Evolutionary conservation across 2,888 invertebrate species (phyloP).

Genomic region (Lasiommata megera): DNA sequence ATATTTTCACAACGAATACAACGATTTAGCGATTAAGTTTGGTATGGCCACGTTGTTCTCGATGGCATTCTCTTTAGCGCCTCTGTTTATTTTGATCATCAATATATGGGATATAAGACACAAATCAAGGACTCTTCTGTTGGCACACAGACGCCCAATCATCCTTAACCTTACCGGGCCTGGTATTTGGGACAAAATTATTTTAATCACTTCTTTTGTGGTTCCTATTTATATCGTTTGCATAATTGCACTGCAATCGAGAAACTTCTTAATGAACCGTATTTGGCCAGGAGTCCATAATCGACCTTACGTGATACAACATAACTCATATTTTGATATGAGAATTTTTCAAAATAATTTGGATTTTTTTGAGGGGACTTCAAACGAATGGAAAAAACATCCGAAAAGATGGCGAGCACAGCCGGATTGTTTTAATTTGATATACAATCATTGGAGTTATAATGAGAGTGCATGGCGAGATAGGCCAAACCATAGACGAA

Average conservation of each 20-base stretch:
- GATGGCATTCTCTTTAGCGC: conserved; percentile 6
- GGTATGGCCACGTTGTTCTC: conserved; percentile 10
- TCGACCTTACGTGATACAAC: neutral
- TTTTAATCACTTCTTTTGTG: conserved; percentile 2
- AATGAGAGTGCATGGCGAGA: no score
- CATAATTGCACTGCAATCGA: neutral
- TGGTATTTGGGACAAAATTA: conserved; percentile 6
- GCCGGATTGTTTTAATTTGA: no score
- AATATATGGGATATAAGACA: conserved; percentile 15
- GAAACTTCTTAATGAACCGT: neutral
- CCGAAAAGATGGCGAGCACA: no score
- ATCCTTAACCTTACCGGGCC: conserved; percentile 7
- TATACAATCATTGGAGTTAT: no score
- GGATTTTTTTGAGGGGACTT: no score
- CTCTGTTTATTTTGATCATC: conserved; percentile 5
- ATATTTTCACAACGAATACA: conserved; percentile 10
- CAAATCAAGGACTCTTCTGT: conserved; percentile 5
- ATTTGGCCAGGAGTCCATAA: neutral
- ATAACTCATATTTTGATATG: no score
- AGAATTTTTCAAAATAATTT: no score
- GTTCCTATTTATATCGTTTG: conserved; percentile 3
- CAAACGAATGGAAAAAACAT: no score
- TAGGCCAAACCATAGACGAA: no score
- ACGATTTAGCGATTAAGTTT: conserved; percentile 8
- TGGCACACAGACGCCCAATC: conserved; percentile 9